Percentiles rank a stretch among this genome's conserved stretches.
Conservation (phyloP, 2,888 invertebrate species). For the Ephialtes manifestator region DNA sequence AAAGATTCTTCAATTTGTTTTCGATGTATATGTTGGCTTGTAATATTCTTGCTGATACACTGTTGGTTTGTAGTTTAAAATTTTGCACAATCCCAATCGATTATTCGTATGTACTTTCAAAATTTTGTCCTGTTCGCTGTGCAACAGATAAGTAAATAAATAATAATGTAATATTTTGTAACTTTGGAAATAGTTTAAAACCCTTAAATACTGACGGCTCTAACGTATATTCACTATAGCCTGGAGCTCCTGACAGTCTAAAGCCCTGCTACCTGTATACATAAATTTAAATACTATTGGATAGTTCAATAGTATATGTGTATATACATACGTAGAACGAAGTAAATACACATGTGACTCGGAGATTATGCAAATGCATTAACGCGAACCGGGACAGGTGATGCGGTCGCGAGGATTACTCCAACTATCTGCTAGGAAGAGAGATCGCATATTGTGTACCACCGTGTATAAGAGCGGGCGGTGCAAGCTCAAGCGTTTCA, state of each 20-base stretch:
- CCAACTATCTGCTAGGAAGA: constrained; percentile 63
- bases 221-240: no score
- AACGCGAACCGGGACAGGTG: constrained; percentile 73
- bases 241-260: no score
- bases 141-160: no score
- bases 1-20: no score
- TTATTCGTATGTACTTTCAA: not conserved
- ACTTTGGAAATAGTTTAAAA: no score
- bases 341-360: constrained; percentile 66
- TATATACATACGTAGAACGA: constrained; percentile 33
- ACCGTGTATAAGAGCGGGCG: not conserved
- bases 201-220: no score
- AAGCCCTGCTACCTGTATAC: not conserved
- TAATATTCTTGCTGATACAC: no score
- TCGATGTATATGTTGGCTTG: no score
- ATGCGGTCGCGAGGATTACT: constrained; percentile 73
- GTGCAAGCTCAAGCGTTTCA: constrained; percentile 19
- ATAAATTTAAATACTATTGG: constrained; percentile 50
- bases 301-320: constrained; percentile 49
- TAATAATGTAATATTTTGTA: no score
- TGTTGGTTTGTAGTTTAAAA: no score
- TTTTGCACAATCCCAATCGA: no score
- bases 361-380: constrained; percentile 75
- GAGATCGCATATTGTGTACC: constrained; percentile 24
- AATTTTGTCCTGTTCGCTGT: no score